Evolutionary conservation across 2,888 invertebrate genomes (phyloP).

Genomic region (Pediacus dermestoides): DNA sequence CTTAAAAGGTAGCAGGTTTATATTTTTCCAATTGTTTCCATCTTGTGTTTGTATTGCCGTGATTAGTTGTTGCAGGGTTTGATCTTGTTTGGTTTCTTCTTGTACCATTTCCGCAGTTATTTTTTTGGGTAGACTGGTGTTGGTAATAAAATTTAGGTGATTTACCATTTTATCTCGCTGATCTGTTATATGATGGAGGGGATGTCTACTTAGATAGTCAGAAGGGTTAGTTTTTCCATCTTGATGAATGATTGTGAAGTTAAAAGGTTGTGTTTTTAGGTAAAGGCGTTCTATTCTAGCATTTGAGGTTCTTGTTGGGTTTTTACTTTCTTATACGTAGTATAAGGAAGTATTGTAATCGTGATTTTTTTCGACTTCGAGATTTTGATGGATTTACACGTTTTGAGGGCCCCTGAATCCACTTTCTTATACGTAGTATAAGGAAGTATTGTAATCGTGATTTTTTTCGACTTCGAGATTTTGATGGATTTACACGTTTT

Average conservation of each 20-base stretch:
- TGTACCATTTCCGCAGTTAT: constrained; percentile 14
- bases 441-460: too few species aligned
- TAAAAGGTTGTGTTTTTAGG: constrained; percentile 17
- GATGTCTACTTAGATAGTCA: constrained; percentile 22
- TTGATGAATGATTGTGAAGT: constrained; percentile 18
- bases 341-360: too few species aligned
- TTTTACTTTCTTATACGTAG: too few species aligned
- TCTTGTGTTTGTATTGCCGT: too few species aligned
- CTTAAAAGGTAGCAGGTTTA: constrained; percentile 9
- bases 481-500: too few species aligned
- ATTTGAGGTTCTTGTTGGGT: constrained; percentile 14
- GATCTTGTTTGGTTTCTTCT: constrained; percentile 15
- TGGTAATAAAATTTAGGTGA: constrained; percentile 15
- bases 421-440: too few species aligned
- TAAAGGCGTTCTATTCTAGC: constrained; percentile 18
- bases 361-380: too few species aligned
- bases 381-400: too few species aligned
- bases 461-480: too few species aligned
- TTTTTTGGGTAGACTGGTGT: too few species aligned
- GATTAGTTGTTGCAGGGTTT: constrained; percentile 8
- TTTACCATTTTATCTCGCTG: constrained; percentile 12
- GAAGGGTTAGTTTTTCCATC: constrained; percentile 19
- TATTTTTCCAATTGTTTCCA: constrained; percentile 4
- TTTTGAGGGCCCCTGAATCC: too few species aligned
- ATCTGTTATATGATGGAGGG: constrained; percentile 5